Conservation (phyloP, 37 sponge, comb jelly and placozoan species). For the Agelas oroides region DNA sequence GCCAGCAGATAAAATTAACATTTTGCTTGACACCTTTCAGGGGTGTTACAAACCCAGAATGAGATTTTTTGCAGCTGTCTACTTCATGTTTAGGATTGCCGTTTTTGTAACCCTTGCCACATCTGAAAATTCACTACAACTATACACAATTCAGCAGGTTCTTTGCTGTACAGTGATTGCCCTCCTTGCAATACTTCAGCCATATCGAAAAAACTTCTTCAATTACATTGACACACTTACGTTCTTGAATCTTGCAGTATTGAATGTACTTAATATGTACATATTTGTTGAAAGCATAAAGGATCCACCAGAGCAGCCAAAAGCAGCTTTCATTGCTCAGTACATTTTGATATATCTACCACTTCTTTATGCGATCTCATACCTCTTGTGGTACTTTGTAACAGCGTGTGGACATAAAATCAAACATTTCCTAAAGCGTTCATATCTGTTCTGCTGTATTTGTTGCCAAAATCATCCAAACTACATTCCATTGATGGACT, state of each 20-base stretch:
- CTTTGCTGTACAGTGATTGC: constrained; percentile 8
- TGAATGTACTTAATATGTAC: constrained; percentile 51
- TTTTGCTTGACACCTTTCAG: constrained; percentile 58
- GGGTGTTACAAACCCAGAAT: constrained; percentile 54
- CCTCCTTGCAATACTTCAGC: constrained; percentile 24
- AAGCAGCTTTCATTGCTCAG: not conserved
- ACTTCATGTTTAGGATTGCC: constrained; percentile 47
- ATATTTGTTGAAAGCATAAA: not conserved
- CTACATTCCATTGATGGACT: no score
- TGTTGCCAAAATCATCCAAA: no score
- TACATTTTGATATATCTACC: constrained; percentile 3
- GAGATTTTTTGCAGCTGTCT: constrained; percentile 59
- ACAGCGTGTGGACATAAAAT: not conserved
- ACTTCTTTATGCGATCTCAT: not conserved
- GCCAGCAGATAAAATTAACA: constrained; percentile 18
- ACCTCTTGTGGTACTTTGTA: not conserved
- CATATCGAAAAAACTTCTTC: constrained; percentile 26
- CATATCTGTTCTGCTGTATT: no score
- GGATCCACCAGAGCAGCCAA: not conserved
- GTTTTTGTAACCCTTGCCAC: not conserved
- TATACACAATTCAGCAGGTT: constrained; percentile 14
- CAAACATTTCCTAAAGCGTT: no score
- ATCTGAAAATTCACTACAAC: not conserved
- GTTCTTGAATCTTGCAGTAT: constrained; percentile 30
- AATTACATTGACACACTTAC: constrained; percentile 49